Evolutionary conservation across 2,797 vertebrate genomes (phyloP).

Genomic region (Chelmon rostratus): DNA sequence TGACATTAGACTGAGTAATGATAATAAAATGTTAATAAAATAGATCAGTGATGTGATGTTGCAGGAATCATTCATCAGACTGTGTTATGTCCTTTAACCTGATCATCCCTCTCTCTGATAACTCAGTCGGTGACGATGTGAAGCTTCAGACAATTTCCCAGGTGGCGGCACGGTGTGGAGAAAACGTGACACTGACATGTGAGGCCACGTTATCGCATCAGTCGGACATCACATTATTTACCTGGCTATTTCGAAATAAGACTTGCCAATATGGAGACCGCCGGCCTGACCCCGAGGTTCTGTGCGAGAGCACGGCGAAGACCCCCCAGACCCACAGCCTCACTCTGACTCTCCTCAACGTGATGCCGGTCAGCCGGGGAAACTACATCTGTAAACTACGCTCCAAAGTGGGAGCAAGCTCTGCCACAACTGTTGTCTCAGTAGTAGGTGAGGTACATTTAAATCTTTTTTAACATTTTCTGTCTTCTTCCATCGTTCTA

Average conservation of each 20-base stretch:
- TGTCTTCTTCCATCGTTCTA: background rate
- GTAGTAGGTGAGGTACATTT: constrained; percentile 59
- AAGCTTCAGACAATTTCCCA: background rate
- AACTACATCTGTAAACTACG: constrained; percentile 67
- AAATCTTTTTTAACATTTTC: rapidly evolving
- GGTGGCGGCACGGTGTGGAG: constrained; percentile 17
- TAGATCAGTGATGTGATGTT: background rate
- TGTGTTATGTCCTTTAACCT: background rate
- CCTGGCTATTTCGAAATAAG: constrained; percentile 13
- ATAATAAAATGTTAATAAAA: background rate
- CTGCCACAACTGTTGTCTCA: rapidly evolving
- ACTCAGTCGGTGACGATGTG: constrained; percentile 28
- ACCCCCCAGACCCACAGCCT: background rate
- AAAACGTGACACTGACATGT: constrained; percentile 60
- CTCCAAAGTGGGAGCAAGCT: rapidly evolving
- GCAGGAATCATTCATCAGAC: background rate
- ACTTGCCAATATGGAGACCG: background rate
- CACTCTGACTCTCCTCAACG: constrained; percentile 49
- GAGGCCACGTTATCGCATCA: rapidly evolving
- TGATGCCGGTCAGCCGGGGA: constrained; percentile 40
- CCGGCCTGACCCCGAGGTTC: rapidly evolving
- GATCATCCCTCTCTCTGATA: background rate
- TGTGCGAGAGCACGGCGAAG: background rate
- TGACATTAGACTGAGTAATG: background rate
- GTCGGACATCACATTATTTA: rapidly evolving